Evolutionary conservation across 2,113 vertebrate species (phyloP), one percentile per base, ranked within the genome.

Genomic region (Anseranas semipalmata): DNA sequence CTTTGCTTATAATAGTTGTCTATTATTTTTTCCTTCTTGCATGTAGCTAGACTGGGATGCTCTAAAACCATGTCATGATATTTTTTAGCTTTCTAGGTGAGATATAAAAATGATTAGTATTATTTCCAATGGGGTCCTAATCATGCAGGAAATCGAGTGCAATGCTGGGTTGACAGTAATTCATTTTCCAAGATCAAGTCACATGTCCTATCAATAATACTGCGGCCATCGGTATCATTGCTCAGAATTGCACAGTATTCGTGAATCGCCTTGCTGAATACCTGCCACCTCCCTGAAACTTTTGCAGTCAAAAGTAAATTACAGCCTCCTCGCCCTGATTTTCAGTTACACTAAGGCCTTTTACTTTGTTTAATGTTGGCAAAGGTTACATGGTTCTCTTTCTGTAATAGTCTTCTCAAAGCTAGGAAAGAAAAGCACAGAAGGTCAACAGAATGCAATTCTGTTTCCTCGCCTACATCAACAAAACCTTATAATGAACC

Each of bases 241-340:
- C 52, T 83, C 30, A 86, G 72, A 92, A 71, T 22, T 46, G 21
- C 46, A 60, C 22, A 30, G 17, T 7, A 39, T 60, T 50, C 1
- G 2, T 4, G 35, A 62, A 66, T 45, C 10, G 21, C 35, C 21
- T 28, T 53, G 25, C 35, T 60, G 35, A 83, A 6, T 24, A 52
- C 32, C 52, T 78, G 66, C 22, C 65, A 16, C 30, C 50, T 53
- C 15, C 43, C 20, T 0, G 0, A 37, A 39, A 8, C 5, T 21
- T 32, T 5, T 20, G 27, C 33, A 27, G 12, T 56, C n/a, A 71
- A 30, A 66, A 25, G 7, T 2, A 30, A 90, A 70, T 10, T 13
- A 33, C 70, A 89, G 20, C 67, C 43, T 41, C 37, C 21, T 27
- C 9, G 3, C 35, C 50, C 59, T 11, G 15, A n/a, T 52, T 55